These are phyloP conservation scores for Thinocorus orbignyianus DNA, from an alignment of 2,113 vertebrate genomes.

Conservation along the genomic window DNA sequence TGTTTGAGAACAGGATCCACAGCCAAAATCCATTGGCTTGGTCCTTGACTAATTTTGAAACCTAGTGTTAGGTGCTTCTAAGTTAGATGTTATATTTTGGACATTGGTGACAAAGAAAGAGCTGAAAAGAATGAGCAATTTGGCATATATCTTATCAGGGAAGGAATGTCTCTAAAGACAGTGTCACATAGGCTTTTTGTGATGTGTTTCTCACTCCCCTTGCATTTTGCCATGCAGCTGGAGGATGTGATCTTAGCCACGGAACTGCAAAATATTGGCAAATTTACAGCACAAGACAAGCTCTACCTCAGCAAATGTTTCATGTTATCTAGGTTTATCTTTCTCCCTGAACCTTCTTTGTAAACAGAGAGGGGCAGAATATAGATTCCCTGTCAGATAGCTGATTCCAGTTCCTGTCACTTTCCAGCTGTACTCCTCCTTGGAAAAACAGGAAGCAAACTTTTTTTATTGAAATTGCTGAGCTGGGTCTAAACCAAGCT, in stretches of 20 bases:
- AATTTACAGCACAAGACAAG: background rate
- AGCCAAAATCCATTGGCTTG: background rate
- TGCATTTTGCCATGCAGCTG: background rate
- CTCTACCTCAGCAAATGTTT: conserved; percentile 15
- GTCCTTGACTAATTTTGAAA: background rate
- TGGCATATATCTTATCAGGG: background rate
- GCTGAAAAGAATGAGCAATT: background rate
- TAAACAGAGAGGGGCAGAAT: conserved; percentile 42
- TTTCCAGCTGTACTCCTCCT: background rate
- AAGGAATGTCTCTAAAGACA: background rate
- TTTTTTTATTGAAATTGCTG: conserved; percentile 31
- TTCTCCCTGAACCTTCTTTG: conserved; percentile 2
- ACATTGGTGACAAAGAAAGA: background rate
- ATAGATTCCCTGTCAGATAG: conserved; percentile 43
- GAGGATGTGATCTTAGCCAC: background rate
- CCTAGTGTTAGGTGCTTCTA: background rate
- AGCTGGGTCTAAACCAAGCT: background rate
- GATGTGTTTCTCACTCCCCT: background rate
- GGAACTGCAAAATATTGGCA: background rate
- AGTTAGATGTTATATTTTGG: background rate
- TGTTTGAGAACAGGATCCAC: background rate
- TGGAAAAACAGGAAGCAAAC: conserved; percentile 31
- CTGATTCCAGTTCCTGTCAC: background rate
- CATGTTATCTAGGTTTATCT: conserved; percentile 22
- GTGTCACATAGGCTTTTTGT: background rate